Evolutionary conservation across 1,140 invertebrate species (phyloP).

Genomic region (Hormaphis cornu): DNA sequence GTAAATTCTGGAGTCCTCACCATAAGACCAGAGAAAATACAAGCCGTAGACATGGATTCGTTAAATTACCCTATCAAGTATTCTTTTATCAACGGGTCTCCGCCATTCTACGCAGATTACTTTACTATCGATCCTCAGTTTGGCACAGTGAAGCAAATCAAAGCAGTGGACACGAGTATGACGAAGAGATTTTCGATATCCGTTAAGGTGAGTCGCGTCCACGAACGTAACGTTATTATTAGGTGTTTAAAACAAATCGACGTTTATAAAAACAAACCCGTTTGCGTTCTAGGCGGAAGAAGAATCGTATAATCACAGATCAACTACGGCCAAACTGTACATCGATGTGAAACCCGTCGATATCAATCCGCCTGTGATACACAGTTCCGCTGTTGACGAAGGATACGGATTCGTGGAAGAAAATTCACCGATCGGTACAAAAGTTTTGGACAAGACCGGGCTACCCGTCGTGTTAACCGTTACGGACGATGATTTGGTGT

Average conservation of each 20-base stretch:
- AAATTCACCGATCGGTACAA: slow-evolving; percentile 72
- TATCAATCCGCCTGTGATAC: slow-evolving; percentile 69
- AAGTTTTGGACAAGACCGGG: slow-evolving; percentile 57
- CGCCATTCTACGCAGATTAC: slow-evolving; percentile 62
- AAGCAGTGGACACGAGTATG: slow-evolving; percentile 65
- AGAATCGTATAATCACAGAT: slow-evolving; percentile 61
- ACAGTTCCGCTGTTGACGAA: slow-evolving; percentile 54
- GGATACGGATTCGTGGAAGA: slow-evolving; percentile 64
- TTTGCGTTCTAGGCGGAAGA: slow-evolving; percentile 59
- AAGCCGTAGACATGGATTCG: slow-evolving; percentile 79
- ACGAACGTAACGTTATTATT: not conserved
- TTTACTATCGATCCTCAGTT: slow-evolving; percentile 73
- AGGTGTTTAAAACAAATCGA: not conserved
- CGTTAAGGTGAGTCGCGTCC: slow-evolving; percentile 51
- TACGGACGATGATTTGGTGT: slow-evolving; percentile 72
- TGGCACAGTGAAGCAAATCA: slow-evolving; percentile 68
- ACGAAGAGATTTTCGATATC: slow-evolving; percentile 62
- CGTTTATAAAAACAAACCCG: not conserved
- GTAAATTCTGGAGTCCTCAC: slow-evolving; percentile 68
- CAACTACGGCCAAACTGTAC: slow-evolving; percentile 68
- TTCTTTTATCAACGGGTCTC: slow-evolving; percentile 68
- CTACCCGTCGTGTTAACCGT: slow-evolving; percentile 62
- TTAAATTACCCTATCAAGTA: slow-evolving; percentile 70
- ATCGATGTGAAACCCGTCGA: slow-evolving; percentile 75
- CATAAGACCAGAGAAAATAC: slow-evolving; percentile 76